Base-by-base conservation (phyloP, 2,888 invertebrate genomes). In the Suillia variegata region DNA sequence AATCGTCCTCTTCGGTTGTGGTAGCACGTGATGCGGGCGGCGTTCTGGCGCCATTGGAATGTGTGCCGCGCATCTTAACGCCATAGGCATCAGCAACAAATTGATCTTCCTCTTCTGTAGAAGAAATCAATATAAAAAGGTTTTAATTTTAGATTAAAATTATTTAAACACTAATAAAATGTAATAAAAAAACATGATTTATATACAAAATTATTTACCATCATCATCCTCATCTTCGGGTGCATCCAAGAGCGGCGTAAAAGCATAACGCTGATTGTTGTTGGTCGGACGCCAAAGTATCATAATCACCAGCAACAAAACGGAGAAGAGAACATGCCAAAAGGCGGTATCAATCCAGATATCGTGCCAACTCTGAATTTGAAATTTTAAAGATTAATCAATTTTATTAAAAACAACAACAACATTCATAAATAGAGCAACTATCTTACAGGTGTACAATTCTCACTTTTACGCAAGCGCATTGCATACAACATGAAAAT, bases 271-370 rank as follows among this genome's bases (percentile, higher is more conserved):
- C 83, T 96, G 96, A 83, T 96, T 97, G 83, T 97, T 97, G 79
- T 93, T 94, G 17, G 95, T 94, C 4, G 97, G 97, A 67, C 97
- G 85, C 96, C 96, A 97, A 63, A 97, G 86, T 64, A 97, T 87
- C 93, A 97, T 96, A 69, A 98, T 97, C 31, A 93, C 93, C 34
- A 93, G 83, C 21, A 98, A 85, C 58, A 98, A 87, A 66, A 91
- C 86, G 15, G 93, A 94, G 83, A 98, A 97, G 59, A 96, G 84
- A 33, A 96, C 87, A 82, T 96, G 96, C 97, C 97, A 97, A 82
- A 93, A 97, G 2, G 94, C 96, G 67, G 94, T 93, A 79, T 97
- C 96, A 73, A 97, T 83, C 97, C 97, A 98, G 67, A 94, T 85
- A 74, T 93, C 90, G 75, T 90, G 91, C 96, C 96, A 97, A 65